Evolutionary conservation across 2,888 invertebrate species (phyloP).

Genomic region (Pseudoips prasinana): DNA sequence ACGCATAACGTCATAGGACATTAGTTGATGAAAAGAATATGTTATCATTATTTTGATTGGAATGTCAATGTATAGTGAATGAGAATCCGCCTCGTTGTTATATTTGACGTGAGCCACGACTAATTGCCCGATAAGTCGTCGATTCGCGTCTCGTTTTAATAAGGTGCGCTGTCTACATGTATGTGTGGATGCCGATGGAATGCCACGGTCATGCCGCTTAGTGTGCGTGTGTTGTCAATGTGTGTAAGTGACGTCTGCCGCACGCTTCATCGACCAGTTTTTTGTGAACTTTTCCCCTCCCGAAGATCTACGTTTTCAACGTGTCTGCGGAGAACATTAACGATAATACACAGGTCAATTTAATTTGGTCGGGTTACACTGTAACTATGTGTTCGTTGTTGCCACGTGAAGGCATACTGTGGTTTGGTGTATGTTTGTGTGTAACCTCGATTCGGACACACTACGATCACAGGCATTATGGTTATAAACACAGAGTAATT

Average conservation of each 20-base stretch:
- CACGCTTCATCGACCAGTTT: slow-evolving; percentile 54
- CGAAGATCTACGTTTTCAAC: slow-evolving; percentile 29
- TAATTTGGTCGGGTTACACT: slow-evolving; percentile 48
- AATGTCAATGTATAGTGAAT: slow-evolving; percentile 62
- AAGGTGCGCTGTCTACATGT: slow-evolving; percentile 76
- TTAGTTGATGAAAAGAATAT: too few species aligned
- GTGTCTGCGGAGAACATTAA: slow-evolving; percentile 46
- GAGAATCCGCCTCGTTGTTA: slow-evolving; percentile 50
- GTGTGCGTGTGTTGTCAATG: slow-evolving; percentile 52
- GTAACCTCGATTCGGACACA: slow-evolving; percentile 80
- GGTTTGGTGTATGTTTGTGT: slow-evolving; percentile 58
- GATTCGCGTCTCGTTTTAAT: slow-evolving; percentile 82
- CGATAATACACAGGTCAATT: slow-evolving; percentile 51
- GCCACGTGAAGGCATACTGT: slow-evolving; percentile 72
- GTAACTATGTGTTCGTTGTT: slow-evolving; percentile 72
- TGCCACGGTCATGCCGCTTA: slow-evolving; percentile 69
- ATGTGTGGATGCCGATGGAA: slow-evolving; percentile 75
- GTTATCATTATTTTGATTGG: background rate
- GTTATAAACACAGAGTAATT: slow-evolving; percentile 76
- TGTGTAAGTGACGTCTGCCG: slow-evolving; percentile 80
- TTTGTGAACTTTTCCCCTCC: slow-evolving; percentile 47
- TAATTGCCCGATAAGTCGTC: slow-evolving; percentile 82
- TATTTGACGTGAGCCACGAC: slow-evolving; percentile 73
- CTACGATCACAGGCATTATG: slow-evolving; percentile 67
- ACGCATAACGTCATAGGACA: too few species aligned